A percentile compares a stretch with the other conserved stretches of the same genome.
These are phyloP conservation scores for Petrophora chlorosata DNA, from an alignment of 2,888 invertebrate genomes.

Conservation along the genomic window DNA sequence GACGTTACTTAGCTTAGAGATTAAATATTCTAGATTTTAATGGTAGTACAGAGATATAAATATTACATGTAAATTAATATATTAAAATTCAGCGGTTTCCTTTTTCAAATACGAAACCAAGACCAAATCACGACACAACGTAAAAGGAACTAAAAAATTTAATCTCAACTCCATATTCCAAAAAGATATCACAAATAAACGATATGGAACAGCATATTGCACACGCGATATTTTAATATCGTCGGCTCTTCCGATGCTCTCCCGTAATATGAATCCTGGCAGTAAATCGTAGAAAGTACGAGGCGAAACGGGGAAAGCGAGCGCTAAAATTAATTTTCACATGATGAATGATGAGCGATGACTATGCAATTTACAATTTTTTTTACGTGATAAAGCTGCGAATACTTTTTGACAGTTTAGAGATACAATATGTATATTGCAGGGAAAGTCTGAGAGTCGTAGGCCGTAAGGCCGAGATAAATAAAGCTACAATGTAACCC, in stretches of 20 bases:
- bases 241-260: conserved; percentile 53
- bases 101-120: background rate
- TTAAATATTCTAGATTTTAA: too few relatives aligned
- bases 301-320: conserved; percentile 54
- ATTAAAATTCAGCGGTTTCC: background rate
- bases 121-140: background rate
- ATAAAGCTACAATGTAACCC: too few relatives aligned
- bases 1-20: too few relatives aligned
- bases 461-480: too few relatives aligned
- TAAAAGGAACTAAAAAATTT: conserved; percentile 11
- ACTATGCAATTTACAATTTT: conserved; percentile 72
- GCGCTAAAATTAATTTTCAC: conserved; percentile 72
- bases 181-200: conserved; percentile 30
- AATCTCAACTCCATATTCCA: conserved; percentile 19
- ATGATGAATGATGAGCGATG: conserved; percentile 81
- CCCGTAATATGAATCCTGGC: conserved; percentile 64
- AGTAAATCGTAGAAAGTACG: conserved; percentile 72
- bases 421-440: conserved; percentile 2
- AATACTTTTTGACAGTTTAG: conserved; percentile 40
- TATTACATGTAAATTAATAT: too few relatives aligned
- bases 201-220: conserved; percentile 33
- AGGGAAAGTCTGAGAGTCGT: too few relatives aligned
- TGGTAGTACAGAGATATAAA: too few relatives aligned
- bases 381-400: conserved; percentile 43
- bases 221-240: conserved; percentile 57